Conservation (phyloP, 2,113 vertebrate species). For the Mirounga angustirostris region DNA sequence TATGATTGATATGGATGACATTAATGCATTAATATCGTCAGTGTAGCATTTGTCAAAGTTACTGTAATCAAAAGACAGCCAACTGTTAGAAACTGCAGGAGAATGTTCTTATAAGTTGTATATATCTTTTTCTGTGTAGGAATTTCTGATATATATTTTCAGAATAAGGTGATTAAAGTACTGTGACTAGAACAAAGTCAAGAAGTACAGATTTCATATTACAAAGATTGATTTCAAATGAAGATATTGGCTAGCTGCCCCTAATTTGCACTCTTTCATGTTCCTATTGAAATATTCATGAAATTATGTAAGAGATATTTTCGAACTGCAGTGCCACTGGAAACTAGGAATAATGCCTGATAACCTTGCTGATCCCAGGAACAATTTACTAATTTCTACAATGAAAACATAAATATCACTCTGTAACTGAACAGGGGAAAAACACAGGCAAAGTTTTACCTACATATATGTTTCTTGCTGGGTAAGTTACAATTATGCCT, state of each 20-base stretch:
- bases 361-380: neutral
- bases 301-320: neutral
- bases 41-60: conserved; percentile 56
- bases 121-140: neutral
- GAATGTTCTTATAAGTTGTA: neutral
- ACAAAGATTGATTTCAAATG: neutral
- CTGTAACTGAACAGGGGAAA: neutral
- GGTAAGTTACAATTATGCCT: neutral
- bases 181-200: neutral
- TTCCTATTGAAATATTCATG: conserved; percentile 28
- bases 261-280: neutral
- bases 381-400: neutral
- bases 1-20: conserved; percentile 40
- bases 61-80: neutral
- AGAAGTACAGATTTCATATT: neutral
- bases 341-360: neutral
- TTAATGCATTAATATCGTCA: conserved; percentile 41
- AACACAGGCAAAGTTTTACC: neutral
- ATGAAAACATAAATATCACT: neutral
- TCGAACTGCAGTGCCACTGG: neutral
- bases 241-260: neutral
- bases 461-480: neutral
- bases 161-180: neutral
- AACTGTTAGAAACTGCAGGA: neutral
- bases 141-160: neutral